A percentile compares a stretch with the other conserved stretches of the same genome.
Conservation (phyloP, 64 coral and sea anemone genomes). For the Stichodactyla helianthus region DNA sequence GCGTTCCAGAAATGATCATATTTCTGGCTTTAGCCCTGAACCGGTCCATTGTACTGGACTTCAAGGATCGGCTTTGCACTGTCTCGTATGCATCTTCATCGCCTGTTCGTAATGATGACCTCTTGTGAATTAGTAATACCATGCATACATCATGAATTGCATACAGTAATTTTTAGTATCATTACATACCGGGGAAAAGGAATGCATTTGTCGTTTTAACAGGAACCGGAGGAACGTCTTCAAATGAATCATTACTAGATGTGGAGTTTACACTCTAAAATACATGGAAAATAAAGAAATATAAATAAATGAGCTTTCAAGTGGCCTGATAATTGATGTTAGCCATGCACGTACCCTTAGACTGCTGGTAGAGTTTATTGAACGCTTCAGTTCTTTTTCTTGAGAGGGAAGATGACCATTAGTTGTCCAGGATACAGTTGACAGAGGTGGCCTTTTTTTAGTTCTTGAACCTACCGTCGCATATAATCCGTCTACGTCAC, state of each 20-base stretch:
- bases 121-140: not conserved
- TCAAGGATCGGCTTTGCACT: not conserved
- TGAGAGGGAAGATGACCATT: slow-evolving; percentile 1
- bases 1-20: not conserved
- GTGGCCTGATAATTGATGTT: not conserved
- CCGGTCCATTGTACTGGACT: slow-evolving; percentile 21
- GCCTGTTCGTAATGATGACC: not conserved
- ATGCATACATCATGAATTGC: not conserved
- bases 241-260: slow-evolving; percentile 41
- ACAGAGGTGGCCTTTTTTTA: not conserved
- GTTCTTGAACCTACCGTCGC: not conserved
- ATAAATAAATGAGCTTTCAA: not conserved
- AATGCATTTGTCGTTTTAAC: slow-evolving; percentile 31
- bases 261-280: slow-evolving; percentile 39
- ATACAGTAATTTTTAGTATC: not conserved
- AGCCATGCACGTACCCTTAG: not conserved
- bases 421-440: not conserved
- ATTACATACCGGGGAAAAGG: slow-evolving; percentile 26
- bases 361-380: not conserved
- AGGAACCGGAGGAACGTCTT: slow-evolving; percentile 32
- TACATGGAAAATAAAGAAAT: not conserved
- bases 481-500: not conserved
- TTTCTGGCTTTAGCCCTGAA: slow-evolving; percentile 41
- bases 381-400: not conserved
- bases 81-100: slow-evolving; percentile 44